Conservation (phyloP, 1,140 invertebrate genomes). For the Drosophila equinoxialis region DNA sequence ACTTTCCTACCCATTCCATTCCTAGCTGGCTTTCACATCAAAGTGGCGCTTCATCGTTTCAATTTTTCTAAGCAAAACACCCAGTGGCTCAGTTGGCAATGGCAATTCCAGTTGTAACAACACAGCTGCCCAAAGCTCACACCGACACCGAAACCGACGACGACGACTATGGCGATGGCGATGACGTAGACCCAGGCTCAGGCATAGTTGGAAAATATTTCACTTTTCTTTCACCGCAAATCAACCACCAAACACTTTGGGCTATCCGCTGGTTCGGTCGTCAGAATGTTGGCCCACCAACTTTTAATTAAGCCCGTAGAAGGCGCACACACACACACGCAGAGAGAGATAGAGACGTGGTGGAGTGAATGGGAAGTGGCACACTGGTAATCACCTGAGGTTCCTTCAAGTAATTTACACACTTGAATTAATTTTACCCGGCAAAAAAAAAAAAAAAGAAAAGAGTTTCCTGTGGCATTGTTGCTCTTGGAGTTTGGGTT, state of each 20-base stretch:
- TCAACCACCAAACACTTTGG: slow-evolving; percentile 48
- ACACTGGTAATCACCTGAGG: slow-evolving; percentile 66
- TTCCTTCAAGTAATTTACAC: slow-evolving; percentile 70
- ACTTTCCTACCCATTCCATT: neutral
- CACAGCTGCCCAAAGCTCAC: slow-evolving; percentile 30
- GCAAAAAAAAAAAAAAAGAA: slow-evolving; percentile 12
- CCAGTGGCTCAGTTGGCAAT: slow-evolving; percentile 27
- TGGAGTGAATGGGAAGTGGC: neutral
- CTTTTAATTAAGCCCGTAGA: slow-evolving; percentile 59
- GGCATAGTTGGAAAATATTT: slow-evolving; percentile 22
- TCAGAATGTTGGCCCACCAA: slow-evolving; percentile 29
- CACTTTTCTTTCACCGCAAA: slow-evolving; percentile 50
- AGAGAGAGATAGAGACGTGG: neutral
- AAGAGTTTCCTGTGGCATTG: slow-evolving; percentile 51
- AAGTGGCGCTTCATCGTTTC: neutral
- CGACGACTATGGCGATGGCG: too few relatives aligned
- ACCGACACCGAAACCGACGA: too few relatives aligned
- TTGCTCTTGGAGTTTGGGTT: slow-evolving; percentile 4
- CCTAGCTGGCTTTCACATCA: neutral
- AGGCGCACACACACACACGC: slow-evolving; percentile 4
- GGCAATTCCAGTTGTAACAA: slow-evolving; percentile 49
- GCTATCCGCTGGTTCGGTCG: slow-evolving; percentile 37
- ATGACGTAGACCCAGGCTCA: neutral
- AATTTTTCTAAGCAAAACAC: slow-evolving; percentile 41
- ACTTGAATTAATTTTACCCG: slow-evolving; percentile 71